These are phyloP conservation scores for Siniperca scherzeri DNA, from an alignment of 2,797 vertebrate genomes.

Conservation along the genomic window DNA sequence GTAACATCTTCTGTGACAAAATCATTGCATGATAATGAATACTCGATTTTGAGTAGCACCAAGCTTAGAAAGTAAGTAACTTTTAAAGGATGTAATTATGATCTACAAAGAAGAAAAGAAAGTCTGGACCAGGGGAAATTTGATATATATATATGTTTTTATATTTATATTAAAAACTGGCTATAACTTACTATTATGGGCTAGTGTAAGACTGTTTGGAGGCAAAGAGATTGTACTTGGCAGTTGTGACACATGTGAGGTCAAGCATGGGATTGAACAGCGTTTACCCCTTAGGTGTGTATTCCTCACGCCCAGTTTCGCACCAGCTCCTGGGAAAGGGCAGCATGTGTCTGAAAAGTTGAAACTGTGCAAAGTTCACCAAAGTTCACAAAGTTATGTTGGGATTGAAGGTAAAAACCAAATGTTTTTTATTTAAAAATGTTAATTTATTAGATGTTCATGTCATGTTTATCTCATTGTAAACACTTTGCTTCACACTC, in stretches of 20 bases:
- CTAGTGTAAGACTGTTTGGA: not conserved
- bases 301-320: slow-evolving; percentile 49
- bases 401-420: too few relatives aligned
- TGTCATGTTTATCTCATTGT: not conserved
- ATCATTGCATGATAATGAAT: not conserved
- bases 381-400: slow-evolving; percentile 33
- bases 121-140: too few relatives aligned
- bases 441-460: not conserved
- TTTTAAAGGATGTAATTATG: not conserved
- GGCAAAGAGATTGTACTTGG: not conserved
- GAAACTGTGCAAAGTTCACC: slow-evolving; percentile 37
- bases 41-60: not conserved
- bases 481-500: not conserved
- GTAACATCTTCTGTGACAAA: not conserved
- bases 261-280: slow-evolving; percentile 21
- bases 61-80: not conserved
- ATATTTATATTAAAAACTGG: not conserved
- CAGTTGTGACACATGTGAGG: slow-evolving; percentile 21
- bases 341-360: slow-evolving; percentile 28
- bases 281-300: slow-evolving; percentile 46
- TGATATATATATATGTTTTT: not conserved
- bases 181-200: too few relatives aligned
- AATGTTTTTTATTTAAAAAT: not conserved
- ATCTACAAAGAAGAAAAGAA: too few relatives aligned
- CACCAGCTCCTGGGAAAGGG: slow-evolving; percentile 67